Evolutionary conservation across 2,888 invertebrate genomes (phyloP), one percentile per base, ranked within the genome.

Genomic region (Monochamus alternatus): DNA sequence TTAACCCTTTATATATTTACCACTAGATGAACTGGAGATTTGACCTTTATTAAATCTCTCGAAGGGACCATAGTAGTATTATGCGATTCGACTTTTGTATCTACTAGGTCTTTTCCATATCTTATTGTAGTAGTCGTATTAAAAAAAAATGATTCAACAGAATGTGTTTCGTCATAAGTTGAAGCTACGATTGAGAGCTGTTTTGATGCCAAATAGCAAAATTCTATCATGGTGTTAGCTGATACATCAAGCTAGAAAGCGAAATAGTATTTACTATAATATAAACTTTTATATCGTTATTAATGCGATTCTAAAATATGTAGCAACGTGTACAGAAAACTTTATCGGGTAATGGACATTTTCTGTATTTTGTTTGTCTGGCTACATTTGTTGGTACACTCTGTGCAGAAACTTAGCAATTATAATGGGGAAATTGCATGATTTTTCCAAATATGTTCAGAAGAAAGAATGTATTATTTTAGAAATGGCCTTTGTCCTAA

Each of bases 21-120:
- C 74, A 77, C 71, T 63, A 80, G 71, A 10, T 79, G 76, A 10
- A 80, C 67, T 44, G 58, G 66, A 9, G 52, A 43, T 7, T 47
- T 22, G 22, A 30, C 30, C 5, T 44, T 12, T 1, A 47, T n/a
- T n/a, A 79, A 75, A 74, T 79, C 77, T 44, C 58, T 5, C 2
- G 79, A 78, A 7, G 77, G 47, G 9, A 3, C 4, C 31, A 77
- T 4, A 2, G 68, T 51, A 5, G 75, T 58, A 0, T 69, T 44
- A 22, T 76, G 68, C 2, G 78, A 78, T 31, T 32, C 10, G 12
- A 79, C 59, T 38, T 5, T 32, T 1, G 65, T 38, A 1, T 55
- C 10, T 12, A 43, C n/a, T 12, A 78, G 58, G 9, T 75, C 38
- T 51, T 47, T 43, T 30, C 76, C 79, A n/a, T 32, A 14, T 52